Evolutionary conservation across 2,113 vertebrate genomes (phyloP).

Genomic region (Gallinago jamesoni): DNA sequence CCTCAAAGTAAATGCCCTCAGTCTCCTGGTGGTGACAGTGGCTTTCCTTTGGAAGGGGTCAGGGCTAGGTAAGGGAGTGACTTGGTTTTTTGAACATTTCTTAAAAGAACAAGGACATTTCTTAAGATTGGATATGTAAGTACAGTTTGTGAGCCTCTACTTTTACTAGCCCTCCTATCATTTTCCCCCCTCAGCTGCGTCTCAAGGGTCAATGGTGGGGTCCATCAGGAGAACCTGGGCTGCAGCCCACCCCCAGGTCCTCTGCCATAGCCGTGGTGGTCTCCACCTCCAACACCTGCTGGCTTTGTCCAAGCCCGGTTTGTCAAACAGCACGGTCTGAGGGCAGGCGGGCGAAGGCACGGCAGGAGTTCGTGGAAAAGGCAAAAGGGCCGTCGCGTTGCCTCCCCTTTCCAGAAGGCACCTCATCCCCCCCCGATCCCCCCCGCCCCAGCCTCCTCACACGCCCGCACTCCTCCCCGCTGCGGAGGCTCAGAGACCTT

Average conservation of each 20-base stretch:
- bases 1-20: rapidly evolving
- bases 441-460: rapidly evolving
- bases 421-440: rapidly evolving
- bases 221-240: not conserved
- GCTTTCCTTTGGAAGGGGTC: not conserved
- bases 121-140: too few relatives aligned
- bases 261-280: rapidly evolving
- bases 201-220: rapidly evolving
- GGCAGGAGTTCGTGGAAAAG: rapidly evolving
- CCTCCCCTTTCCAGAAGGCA: too few relatives aligned
- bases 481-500: not conserved
- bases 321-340: rapidly evolving
- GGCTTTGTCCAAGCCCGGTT: rapidly evolving
- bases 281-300: not conserved
- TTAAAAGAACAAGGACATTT: too few relatives aligned
- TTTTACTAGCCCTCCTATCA: too few relatives aligned
- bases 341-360: rapidly evolving
- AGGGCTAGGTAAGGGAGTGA: rapidly evolving
- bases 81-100: not conserved
- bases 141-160: too few relatives aligned
- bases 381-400: rapidly evolving
- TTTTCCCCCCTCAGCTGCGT: not conserved
- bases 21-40: not conserved
- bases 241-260: too few relatives aligned
- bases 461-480: rapidly evolving